Evolutionary conservation across 2,113 vertebrate genomes (phyloP).

Genomic region (Microcebus jonahi): DNA sequence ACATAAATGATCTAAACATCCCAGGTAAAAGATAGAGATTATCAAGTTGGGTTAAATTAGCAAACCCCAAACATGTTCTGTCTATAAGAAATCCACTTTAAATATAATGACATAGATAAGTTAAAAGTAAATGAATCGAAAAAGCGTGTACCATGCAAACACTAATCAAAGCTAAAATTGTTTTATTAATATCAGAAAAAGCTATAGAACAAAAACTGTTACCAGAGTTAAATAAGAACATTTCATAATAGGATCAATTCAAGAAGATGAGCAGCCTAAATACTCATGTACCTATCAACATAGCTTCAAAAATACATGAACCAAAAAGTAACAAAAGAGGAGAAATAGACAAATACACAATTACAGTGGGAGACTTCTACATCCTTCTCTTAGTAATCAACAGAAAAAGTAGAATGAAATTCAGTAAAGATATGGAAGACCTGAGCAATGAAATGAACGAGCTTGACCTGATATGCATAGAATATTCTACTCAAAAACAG

Average conservation of each 20-base stretch:
- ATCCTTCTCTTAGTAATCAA: not conserved
- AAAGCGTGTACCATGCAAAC: not conserved
- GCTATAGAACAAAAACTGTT: not conserved
- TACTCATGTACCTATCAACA: not conserved
- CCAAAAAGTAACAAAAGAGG: not conserved
- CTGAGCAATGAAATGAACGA: not conserved
- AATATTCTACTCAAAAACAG: not conserved
- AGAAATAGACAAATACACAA: conserved; percentile 8
- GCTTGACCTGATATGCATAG: not conserved
- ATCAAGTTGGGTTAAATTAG: not conserved
- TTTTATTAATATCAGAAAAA: not conserved
- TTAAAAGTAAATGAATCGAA: not conserved
- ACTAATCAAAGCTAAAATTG: not conserved
- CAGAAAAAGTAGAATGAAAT: conserved; percentile 9
- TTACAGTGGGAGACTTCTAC: not conserved
- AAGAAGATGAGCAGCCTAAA: not conserved
- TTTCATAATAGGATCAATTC: not conserved
- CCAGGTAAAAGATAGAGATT: not conserved
- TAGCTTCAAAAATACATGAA: not conserved
- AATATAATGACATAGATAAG: not conserved
- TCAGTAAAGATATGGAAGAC: not conserved
- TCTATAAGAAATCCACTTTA: not conserved
- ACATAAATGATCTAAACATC: not conserved
- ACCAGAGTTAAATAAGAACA: not conserved
- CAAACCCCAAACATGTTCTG: not conserved